These are phyloP conservation scores for Drosophila tropicalis DNA, from an alignment of 1,140 invertebrate species.

Conservation along the genomic window DNA sequence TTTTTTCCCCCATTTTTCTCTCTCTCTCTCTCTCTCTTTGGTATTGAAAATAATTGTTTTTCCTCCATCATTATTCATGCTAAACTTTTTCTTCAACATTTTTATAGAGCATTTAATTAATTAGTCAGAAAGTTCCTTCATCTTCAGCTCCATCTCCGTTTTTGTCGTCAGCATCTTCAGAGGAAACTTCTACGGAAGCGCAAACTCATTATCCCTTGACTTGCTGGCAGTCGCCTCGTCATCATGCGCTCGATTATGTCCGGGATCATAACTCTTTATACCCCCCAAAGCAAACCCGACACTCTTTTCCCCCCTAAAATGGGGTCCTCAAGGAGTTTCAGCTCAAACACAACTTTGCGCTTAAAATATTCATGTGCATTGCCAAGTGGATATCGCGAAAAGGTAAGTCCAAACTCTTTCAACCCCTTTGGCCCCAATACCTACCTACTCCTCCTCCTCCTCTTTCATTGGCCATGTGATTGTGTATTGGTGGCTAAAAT, in stretches of 20 bases:
- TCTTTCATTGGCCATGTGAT: background rate
- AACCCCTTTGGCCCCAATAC: conserved; percentile 26
- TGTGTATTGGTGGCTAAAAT: conserved; percentile 52
- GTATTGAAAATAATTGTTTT: conserved; percentile 53
- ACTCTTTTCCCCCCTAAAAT: background rate
- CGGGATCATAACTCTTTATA: conserved; percentile 29
- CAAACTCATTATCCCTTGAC: conserved; percentile 72
- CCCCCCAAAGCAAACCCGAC: background rate
- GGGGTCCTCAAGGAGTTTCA: conserved; percentile 19
- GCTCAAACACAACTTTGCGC: conserved; percentile 49
- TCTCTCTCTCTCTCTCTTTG: conserved; percentile 19
- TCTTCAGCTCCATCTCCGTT: conserved; percentile 30
- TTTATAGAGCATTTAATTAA: conserved; percentile 81
- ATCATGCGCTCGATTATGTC: conserved; percentile 68
- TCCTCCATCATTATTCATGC: conserved; percentile 28
- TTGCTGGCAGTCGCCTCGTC: conserved; percentile 46
- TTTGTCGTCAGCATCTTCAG: conserved; percentile 30
- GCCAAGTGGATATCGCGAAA: conserved; percentile 49
- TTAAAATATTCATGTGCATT: conserved; percentile 75
- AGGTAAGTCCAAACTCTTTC: conserved; percentile 45
- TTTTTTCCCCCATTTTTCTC: background rate
- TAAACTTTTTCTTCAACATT: conserved; percentile 55
- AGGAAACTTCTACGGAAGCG: conserved; percentile 51
- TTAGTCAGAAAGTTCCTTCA: conserved; percentile 77
- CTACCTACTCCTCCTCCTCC: background rate